phyloP scores from a whole-genome alignment of 2,113 vertebrate genomes.

The Urocynchramus pylzowi region DNA sequence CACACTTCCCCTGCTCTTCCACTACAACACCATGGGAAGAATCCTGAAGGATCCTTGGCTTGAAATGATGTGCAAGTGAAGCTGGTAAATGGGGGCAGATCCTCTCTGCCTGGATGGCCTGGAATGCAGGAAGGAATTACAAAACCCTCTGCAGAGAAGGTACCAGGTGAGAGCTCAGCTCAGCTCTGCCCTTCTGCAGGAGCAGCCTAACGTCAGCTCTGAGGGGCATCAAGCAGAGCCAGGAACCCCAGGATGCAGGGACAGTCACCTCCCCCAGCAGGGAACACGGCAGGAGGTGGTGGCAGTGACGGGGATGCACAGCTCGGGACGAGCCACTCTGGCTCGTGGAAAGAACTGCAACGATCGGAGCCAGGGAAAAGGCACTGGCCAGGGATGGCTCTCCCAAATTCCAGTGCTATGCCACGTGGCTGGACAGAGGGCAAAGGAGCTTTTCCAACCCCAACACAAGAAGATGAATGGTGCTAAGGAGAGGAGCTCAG shows the following conservation, averaged over 20 bases:
- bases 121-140: not conserved
- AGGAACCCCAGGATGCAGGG: not conserved
- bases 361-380: not conserved
- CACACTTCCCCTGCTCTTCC: not conserved
- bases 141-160: not conserved
- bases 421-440: not conserved
- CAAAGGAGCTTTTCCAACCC: constrained; percentile 12
- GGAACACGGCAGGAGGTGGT: not conserved
- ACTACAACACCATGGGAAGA: not conserved
- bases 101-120: not conserved
- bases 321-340: not conserved
- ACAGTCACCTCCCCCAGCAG: not conserved
- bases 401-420: not conserved
- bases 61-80: not conserved
- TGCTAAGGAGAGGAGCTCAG: constrained; percentile 28
- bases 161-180: not conserved
- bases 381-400: not conserved
- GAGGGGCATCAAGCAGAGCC: not conserved
- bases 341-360: not conserved
- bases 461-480: not conserved
- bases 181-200: not conserved
- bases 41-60: not conserved
- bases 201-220: not conserved
- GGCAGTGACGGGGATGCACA: not conserved
- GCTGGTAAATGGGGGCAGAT: rapidly evolving